Percentiles rank a stretch among this genome's conserved stretches.
phyloP scores from a whole-genome alignment of 2,888 invertebrate genomes.

The Plusia festucae region DNA sequence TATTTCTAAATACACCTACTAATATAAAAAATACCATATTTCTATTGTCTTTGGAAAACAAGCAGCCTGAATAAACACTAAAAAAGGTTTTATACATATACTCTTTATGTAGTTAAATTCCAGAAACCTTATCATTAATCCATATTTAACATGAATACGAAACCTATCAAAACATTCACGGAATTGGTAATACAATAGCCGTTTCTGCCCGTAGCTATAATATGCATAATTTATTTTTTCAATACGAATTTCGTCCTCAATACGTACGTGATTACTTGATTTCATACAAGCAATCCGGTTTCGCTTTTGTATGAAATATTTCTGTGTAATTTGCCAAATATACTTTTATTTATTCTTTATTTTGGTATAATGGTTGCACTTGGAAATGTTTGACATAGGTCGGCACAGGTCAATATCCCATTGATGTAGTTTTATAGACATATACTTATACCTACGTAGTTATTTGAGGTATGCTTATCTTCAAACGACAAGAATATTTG shows the following conservation, averaged over 20 bases:
- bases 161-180: slow-evolving; percentile 2
- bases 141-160: background rate
- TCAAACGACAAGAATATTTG: background rate
- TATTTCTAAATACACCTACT: too few relatives aligned
- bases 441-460: slow-evolving; percentile 20
- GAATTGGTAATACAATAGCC: slow-evolving; percentile 19
- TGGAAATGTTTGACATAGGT: slow-evolving; percentile 49
- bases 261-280: slow-evolving; percentile 45
- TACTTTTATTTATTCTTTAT: slow-evolving; percentile 40
- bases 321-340: slow-evolving; percentile 35
- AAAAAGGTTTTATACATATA: background rate
- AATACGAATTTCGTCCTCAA: slow-evolving; percentile 39
- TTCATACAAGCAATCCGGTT: slow-evolving; percentile 41
- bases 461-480: slow-evolving; percentile 10
- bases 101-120: background rate
- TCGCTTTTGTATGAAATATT: slow-evolving; percentile 42
- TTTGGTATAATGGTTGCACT: slow-evolving; percentile 36
- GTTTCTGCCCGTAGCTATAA: slow-evolving; percentile 20
- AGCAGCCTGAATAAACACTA: too few relatives aligned
- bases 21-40: too few relatives aligned
- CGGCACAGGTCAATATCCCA: slow-evolving; percentile 43
- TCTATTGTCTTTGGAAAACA: too few relatives aligned
- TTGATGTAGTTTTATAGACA: slow-evolving; percentile 25
- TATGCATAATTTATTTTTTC: slow-evolving; percentile 30
- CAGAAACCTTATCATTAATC: slow-evolving; percentile 2